These are phyloP conservation scores for Acleris sparsana DNA, from an alignment of 2,888 invertebrate species.

Conservation along the genomic window DNA sequence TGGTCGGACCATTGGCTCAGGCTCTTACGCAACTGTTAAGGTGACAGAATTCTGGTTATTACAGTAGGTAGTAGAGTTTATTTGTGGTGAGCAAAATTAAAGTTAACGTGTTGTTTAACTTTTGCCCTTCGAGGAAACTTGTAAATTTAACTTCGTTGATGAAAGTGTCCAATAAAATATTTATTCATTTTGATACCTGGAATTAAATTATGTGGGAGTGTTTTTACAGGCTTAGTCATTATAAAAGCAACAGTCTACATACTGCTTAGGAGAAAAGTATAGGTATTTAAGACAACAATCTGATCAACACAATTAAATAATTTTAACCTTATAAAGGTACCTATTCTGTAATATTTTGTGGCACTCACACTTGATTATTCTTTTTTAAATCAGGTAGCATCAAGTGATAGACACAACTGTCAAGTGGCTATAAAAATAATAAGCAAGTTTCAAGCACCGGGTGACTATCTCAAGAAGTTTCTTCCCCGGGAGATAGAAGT, in stretches of 20 bases:
- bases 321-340: no score
- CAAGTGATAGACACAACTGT: constrained; percentile 88
- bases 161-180: no score
- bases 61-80: neutral
- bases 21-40: constrained; percentile 92
- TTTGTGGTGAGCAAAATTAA: neutral
- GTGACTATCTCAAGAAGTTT: constrained; percentile 92
- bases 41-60: constrained; percentile 58
- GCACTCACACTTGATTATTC: neutral
- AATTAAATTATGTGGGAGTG: no score
- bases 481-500: constrained; percentile 92
- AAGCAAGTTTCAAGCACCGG: constrained; percentile 91
- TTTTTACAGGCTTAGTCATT: no score
- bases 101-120: no score
- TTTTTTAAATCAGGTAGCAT: constrained; percentile 82
- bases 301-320: no score
- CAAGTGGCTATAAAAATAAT: constrained; percentile 93
- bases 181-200: no score
- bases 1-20: constrained; percentile 90
- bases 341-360: neutral
- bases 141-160: no score
- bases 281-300: no score
- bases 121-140: no score
- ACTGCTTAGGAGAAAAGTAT: no score
- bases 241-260: no score